A percentile compares a stretch with the other conserved stretches of the same genome.
Evolutionary conservation across 2,113 vertebrate species (phyloP).

Genomic region (Hirundichthys speculiger): DNA sequence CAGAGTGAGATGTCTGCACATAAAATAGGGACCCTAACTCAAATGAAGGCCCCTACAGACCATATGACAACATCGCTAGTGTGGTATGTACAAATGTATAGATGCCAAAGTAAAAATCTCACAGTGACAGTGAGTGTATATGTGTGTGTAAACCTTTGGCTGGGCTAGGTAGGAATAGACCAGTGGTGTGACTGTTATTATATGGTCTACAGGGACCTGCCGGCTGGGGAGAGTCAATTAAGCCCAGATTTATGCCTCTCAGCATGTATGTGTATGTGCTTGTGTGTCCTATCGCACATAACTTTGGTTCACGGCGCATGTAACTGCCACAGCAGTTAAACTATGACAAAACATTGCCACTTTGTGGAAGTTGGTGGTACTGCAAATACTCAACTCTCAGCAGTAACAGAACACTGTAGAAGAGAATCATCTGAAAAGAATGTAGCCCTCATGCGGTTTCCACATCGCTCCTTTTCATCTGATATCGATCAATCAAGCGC

Average conservation of each 20-base stretch:
- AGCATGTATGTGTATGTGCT: slow-evolving; percentile 39
- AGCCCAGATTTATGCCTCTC: slow-evolving; percentile 73
- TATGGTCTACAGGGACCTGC: slow-evolving; percentile 67
- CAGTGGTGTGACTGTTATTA: slow-evolving; percentile 75
- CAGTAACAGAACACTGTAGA: not conserved
- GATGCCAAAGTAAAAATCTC: slow-evolving; percentile 52
- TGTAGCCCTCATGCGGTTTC: not conserved
- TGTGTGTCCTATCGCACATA: slow-evolving; percentile 39
- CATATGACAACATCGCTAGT: slow-evolving; percentile 34
- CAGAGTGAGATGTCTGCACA: slow-evolving; percentile 30
- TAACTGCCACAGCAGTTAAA: not conserved
- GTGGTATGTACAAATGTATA: slow-evolving; percentile 44
- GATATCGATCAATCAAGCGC: not conserved
- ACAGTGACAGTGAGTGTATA: slow-evolving; percentile 32
- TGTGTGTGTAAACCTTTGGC: slow-evolving; percentile 48
- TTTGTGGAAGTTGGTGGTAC: slow-evolving; percentile 52
- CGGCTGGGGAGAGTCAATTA: slow-evolving; percentile 77
- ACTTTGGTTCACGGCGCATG: slow-evolving; percentile 10
- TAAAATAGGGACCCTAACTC: slow-evolving; percentile 15
- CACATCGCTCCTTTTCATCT: not conserved
- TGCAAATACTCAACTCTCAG: slow-evolving; percentile 1
- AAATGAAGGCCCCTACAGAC: slow-evolving; percentile 19
- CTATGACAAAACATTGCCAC: slow-evolving; percentile 57
- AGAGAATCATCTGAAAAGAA: not conserved
- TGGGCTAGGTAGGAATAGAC: slow-evolving; percentile 67